Percentiles rank a stretch among this genome's conserved stretches.
These are phyloP conservation scores for Pinna nobilis DNA, from an alignment of 1,140 invertebrate species.

Conservation along the genomic window DNA sequence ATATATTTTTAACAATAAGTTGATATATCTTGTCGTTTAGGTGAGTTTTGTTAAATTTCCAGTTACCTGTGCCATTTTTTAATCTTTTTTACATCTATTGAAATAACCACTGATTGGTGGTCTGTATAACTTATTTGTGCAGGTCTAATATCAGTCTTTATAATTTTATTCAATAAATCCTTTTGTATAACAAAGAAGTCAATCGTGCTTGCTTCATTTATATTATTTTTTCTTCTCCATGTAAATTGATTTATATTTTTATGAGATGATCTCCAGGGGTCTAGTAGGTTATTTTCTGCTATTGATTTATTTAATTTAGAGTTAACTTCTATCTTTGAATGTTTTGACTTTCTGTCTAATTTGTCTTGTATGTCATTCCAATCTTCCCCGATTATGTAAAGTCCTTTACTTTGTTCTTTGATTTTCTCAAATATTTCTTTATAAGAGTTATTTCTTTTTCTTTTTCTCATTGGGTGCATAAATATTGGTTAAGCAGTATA, in stretches of 20 bases:
- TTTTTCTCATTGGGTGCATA: background rate
- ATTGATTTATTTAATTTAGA: background rate
- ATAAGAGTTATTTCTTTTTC: background rate
- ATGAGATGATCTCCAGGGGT: conserved; percentile 12
- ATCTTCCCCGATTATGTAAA: background rate
- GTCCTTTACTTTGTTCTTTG: background rate
- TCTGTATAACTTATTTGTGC: conserved; percentile 6
- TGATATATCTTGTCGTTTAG: background rate
- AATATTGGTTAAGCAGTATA: no score
- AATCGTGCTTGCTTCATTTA: conserved; percentile 8
- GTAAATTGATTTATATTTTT: conserved; percentile 14
- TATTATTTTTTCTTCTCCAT: conserved; percentile 25
- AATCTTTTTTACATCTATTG: conserved; percentile 1
- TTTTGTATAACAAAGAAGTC: conserved; percentile 6
- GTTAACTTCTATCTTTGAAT: background rate
- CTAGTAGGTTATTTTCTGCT: conserved; percentile 1
- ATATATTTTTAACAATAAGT: background rate
- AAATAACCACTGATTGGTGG: background rate
- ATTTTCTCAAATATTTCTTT: background rate
- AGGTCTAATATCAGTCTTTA: conserved; percentile 19
- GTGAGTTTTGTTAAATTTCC: conserved; percentile 3
- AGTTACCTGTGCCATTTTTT: background rate
- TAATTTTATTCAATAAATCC: background rate
- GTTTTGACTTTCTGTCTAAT: background rate
- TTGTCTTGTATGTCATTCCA: conserved; percentile 9